Evolutionary conservation across 2,888 invertebrate species (phyloP), one percentile per base, ranked within the genome.

Genomic region (Apotomis betuletana): DNA sequence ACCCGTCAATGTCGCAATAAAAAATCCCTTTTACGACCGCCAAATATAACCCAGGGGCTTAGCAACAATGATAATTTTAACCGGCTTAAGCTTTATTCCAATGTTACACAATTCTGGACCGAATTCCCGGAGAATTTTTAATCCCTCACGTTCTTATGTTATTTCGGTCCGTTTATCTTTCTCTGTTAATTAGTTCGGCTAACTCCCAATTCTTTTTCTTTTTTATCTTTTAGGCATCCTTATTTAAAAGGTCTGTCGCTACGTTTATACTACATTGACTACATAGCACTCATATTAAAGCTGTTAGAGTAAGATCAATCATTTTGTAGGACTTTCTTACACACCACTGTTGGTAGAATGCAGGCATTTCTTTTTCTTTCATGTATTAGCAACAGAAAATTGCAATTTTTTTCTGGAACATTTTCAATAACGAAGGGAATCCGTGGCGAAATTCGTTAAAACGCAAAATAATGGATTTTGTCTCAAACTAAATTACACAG

Each of bases 151-250:
- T 75, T 69, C 73, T 67, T 55, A 62, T 70, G 57, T 74, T 76
- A 75, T 77, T 79, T 77, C 77, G 68, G 70, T 77, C 71, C 68
- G 74, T 75, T 75, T 75, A 76, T 76, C 77, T 75, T 73, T 74
- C 71, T 64, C 70, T 77, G 78, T 74, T 75, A 76, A 78, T 79
- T 77, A 75, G 76, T 57, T 65, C 10, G 36, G 55, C 65, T 57
- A 46, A 65, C 55, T 65, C n/a, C 55, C 55, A 10, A 65, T 36
- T n/a, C 46, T 57, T 58, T 58, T 12, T 5, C 6, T n/a, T 38
- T 65, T 61, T 44, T 41, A 10, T 57, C 9, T 46, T 46, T 46
- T 65, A 27, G 9, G 55, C 27, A 8, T 8, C 46, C 4, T 65
- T 46, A 44, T 62, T 51, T 51, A 8, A 51, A 64, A 13, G 15